Conservation (phyloP, 2,113 vertebrate genomes). For the Eonycteris spelaea region DNA sequence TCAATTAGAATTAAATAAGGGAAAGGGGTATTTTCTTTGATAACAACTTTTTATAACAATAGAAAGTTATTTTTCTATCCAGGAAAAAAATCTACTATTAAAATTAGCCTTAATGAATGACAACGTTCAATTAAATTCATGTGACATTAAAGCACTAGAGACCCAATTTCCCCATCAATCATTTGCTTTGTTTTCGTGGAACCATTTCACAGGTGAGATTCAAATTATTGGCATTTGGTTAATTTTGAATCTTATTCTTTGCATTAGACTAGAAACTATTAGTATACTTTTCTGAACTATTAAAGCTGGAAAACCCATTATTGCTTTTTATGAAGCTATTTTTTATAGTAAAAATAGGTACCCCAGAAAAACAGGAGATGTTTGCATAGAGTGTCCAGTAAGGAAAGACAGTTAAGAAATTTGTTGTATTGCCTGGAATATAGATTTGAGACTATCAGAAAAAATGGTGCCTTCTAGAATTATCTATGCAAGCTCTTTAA, state of each 20-base stretch:
- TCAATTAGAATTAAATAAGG: constrained; percentile 14
- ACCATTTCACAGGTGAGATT: not conserved
- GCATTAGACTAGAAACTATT: not conserved
- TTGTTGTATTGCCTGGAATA: not conserved
- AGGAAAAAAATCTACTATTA: constrained; percentile 7
- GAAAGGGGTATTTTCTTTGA: not conserved
- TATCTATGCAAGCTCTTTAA: not conserved
- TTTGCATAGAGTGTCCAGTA: not conserved
- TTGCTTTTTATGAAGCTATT: not conserved
- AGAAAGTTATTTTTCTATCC: constrained; percentile 1
- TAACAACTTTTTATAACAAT: not conserved
- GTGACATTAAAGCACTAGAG: not conserved
- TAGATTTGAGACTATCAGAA: not conserved
- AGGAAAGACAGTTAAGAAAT: not conserved
- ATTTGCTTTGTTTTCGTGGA: not conserved
- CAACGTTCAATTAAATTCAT: constrained; percentile 36
- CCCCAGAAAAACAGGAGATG: not conserved
- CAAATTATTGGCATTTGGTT: not conserved
- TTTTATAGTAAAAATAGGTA: not conserved
- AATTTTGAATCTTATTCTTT: not conserved
- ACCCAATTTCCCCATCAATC: constrained; percentile 9
- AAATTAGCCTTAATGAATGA: constrained; percentile 31
- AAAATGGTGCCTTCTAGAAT: not conserved
- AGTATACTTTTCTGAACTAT: not conserved
- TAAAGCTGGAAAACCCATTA: not conserved